A percentile compares a stretch with the other conserved stretches of the same genome.
These are phyloP conservation scores for Lagopus leucura DNA, from an alignment of 2,113 vertebrate genomes.

Conservation along the genomic window DNA sequence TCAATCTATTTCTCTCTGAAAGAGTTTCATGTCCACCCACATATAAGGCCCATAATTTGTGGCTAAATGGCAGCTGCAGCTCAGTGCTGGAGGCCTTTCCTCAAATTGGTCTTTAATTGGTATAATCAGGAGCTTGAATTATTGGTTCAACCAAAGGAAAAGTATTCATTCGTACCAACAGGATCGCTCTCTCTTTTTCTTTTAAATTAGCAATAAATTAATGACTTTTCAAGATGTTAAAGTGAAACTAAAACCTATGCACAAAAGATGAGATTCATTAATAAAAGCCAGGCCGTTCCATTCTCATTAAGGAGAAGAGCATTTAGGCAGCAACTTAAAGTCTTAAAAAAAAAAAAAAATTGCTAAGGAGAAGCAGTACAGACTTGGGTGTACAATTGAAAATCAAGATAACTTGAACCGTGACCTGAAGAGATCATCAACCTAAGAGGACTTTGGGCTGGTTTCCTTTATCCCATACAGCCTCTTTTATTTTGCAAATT, in stretches of 20 bases:
- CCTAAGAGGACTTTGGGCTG: constrained; percentile 70
- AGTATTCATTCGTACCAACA: constrained; percentile 61
- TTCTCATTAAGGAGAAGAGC: constrained; percentile 70
- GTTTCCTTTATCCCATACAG: constrained; percentile 49
- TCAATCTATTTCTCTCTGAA: constrained; percentile 76
- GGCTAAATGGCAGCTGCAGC: constrained; percentile 86
- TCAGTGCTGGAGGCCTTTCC: constrained; percentile 80
- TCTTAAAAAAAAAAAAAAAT: constrained; percentile 58
- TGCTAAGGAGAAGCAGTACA: constrained; percentile 33
- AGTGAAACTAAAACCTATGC: constrained; percentile 69
- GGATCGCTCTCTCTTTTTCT: constrained; percentile 53
- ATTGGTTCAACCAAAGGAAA: constrained; percentile 81
- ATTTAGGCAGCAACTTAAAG: constrained; percentile 64
- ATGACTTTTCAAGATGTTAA: constrained; percentile 74
- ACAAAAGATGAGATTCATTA: constrained; percentile 73
- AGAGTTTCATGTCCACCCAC: constrained; percentile 84
- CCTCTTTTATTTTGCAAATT: constrained; percentile 67
- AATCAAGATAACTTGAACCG: constrained; percentile 76
- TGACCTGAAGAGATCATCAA: constrained; percentile 74
- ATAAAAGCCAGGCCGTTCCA: constrained; percentile 58
- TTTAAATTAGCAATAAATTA: constrained; percentile 78
- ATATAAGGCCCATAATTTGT: constrained; percentile 88
- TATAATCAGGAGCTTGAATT: constrained; percentile 87
- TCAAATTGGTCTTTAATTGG: constrained; percentile 83
- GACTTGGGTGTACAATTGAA: constrained; percentile 67